Evolutionary conservation across 2,113 vertebrate genomes (phyloP).

Genomic region (Tychaedon coryphoeus): DNA sequence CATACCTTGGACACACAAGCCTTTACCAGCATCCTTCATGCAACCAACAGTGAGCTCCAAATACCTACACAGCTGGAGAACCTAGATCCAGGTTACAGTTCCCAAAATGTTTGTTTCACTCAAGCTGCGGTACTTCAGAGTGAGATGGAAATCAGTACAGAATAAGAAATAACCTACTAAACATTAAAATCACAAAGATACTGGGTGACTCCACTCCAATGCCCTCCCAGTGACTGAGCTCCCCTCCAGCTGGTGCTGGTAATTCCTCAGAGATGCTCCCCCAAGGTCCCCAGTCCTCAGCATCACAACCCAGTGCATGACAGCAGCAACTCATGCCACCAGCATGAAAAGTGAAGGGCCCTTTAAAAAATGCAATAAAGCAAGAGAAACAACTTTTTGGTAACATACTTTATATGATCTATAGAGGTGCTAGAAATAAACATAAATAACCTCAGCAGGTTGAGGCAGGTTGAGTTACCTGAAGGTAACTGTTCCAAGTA

Average conservation of each 20-base stretch:
- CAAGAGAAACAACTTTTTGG: neutral
- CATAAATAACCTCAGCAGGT: neutral
- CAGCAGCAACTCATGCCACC: neutral
- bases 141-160: neutral
- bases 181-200: neutral
- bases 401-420: neutral
- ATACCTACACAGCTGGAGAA: neutral
- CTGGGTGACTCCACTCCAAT: neutral
- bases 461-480: neutral
- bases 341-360: neutral
- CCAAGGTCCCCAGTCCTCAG: neutral
- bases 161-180: neutral
- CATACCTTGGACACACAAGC: neutral
- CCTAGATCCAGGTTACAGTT: neutral
- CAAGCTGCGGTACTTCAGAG: neutral
- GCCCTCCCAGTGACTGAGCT: accelerated
- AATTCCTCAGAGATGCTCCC: neutral
- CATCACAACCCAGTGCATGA: neutral
- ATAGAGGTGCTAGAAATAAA: neutral
- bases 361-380: neutral
- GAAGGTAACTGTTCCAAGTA: neutral
- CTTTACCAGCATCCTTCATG: neutral
- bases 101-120: neutral
- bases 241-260: neutral
- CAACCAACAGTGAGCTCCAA: neutral